Evolutionary conservation across 2,113 vertebrate species (phyloP).

Genomic region (Gavia stellata): DNA sequence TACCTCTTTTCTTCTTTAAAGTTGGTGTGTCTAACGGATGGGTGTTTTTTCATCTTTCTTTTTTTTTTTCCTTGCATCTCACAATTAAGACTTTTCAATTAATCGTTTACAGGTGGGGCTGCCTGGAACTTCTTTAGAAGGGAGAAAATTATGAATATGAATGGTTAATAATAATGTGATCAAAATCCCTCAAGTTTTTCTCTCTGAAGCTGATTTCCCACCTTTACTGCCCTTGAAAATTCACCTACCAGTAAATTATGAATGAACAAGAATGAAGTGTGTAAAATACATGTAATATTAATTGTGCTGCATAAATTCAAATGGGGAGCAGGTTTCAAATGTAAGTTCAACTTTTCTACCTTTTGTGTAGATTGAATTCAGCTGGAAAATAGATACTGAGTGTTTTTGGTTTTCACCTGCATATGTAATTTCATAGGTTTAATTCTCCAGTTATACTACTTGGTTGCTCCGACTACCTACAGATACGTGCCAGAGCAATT

Average conservation of each 20-base stretch:
- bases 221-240: not conserved
- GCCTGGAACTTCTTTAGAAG: not conserved
- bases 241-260: not conserved
- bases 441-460: not conserved
- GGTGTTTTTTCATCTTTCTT: not conserved
- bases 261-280: not conserved
- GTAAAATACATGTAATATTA: not conserved
- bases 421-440: not conserved
- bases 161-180: not conserved
- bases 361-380: not conserved
- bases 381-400: not conserved
- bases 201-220: not conserved
- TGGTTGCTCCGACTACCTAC: not conserved
- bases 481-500: not conserved
- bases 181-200: not conserved
- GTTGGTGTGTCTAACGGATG: not conserved
- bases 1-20: not conserved
- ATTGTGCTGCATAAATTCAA: not conserved
- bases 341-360: not conserved
- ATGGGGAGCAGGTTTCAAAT: not conserved
- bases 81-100: not conserved
- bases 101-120: not conserved
- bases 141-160: not conserved
- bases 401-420: not conserved
- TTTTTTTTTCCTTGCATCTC: not conserved